Base-by-base conservation (phyloP, 1,140 invertebrate species). In the Harlomillsia oculata region DNA sequence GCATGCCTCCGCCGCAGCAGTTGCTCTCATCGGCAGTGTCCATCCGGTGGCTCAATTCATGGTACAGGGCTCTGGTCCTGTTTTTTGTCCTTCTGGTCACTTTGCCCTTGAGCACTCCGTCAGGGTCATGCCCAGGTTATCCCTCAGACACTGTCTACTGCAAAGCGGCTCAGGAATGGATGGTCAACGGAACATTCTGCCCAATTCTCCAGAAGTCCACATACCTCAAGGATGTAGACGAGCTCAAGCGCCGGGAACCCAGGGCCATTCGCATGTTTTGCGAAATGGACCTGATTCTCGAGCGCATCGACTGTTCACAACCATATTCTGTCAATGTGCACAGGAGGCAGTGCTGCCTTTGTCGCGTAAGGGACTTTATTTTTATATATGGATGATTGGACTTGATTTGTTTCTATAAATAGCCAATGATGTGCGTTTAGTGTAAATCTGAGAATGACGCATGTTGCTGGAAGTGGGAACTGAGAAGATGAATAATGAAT, bases 1-100 rank as follows among this genome's bases (percentile, higher is more conserved):
- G 63, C 59, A 65, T 59, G 63, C 59, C 58, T 61, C 58, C 63
- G 59, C 58, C 59, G 55, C 58, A 64, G 59, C 53, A 54, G 51
- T 37, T 52, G 39, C 44, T 57, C 49, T 50, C 55, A 59, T 51
- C 59, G 37, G 25, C 23, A 50, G 46, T 57, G 50, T 49, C 44
- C 41, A 43, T 56, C 46, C 43, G 30, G 39, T 53, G 53, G 57
- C 53, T 50, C 46, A 51, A 51, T 30, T 25, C 29, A 53, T 32
- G 39, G 29, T 28, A 53, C 41, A 53, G 25, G 41, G 28, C 26
- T 44, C 25, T 53, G 41, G 39, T 43, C 26, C 16, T 53, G n/a
- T n/a, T 45, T 43, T 45, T 55, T 46, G 23, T 51, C 32, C 36
- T 51, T 37, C 11, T 36, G 16, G 49, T 36, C 28, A 4, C 43